A percentile compares a stretch with the other conserved stretches of the same genome.
These are phyloP conservation scores for Neuroterus valhalla DNA, from an alignment of 1,140 invertebrate genomes.

Conservation along the genomic window DNA sequence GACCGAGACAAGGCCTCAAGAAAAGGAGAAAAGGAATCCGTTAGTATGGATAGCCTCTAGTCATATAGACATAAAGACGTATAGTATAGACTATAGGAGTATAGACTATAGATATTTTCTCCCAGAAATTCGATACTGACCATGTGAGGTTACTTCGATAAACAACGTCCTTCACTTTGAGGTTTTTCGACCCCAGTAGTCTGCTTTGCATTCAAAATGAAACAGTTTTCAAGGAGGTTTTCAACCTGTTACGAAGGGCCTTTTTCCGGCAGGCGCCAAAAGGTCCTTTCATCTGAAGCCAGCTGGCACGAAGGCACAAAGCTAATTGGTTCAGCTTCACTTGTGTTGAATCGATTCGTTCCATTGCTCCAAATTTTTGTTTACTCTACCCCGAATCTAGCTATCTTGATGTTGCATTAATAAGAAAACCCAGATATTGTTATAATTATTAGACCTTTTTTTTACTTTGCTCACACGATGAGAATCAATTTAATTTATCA, in stretches of 20 bases:
- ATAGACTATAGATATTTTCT: background rate
- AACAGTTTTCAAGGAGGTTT: background rate
- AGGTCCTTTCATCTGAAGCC: background rate
- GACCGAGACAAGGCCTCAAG: background rate
- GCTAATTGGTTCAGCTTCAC: background rate
- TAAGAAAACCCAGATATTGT: no score
- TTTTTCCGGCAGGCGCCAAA: background rate
- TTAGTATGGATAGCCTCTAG: conserved; percentile 15
- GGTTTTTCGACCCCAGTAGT: background rate
- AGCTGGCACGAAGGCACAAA: background rate
- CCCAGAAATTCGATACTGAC: conserved; percentile 19
- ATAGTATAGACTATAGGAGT: no score
- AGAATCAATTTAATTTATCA: no score
- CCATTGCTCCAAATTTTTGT: background rate
- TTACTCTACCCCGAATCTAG: no score
- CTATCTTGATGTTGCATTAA: no score
- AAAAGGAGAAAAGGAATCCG: conserved; percentile 32
- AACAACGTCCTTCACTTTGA: conserved; percentile 28
- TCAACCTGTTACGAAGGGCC: conserved; percentile 7
- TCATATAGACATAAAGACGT: background rate
- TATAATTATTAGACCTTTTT: no score
- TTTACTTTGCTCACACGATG: no score
- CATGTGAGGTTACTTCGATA: conserved; percentile 25
- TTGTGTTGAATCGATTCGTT: background rate
- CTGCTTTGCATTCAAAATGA: background rate